Evolutionary conservation across 2,888 invertebrate genomes (phyloP), one percentile per base, ranked within the genome.

Genomic region (Tenthredo distinguenda): DNA sequence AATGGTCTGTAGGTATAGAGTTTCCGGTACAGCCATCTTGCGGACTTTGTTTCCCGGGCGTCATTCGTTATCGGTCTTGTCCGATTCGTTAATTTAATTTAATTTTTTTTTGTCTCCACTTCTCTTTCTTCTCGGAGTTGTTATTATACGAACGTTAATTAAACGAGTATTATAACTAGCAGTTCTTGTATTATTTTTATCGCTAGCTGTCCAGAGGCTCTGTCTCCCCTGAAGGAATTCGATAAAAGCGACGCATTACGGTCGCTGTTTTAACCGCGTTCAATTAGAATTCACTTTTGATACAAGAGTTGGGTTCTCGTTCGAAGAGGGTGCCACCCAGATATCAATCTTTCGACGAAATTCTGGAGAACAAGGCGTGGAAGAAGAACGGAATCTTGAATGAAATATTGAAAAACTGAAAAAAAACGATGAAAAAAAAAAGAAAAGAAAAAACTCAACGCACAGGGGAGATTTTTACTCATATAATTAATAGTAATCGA

Each of bases 161-260:
- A 82, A 87, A 85, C 84, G 84, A 87, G 72, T 82, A 84, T 77
- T 81, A 84, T 62, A 43, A 3, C 12, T 12, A 34, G 43, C 37
- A 84, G 68, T 84, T 82, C 84, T 85, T 15, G 40, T 21, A 62
- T 86, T 47, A 87, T 82, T 86, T 86, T 87, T 87, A 87, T 87
- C 87, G 86, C 86, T 47, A 81, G 12, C 62, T 81, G 79, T 81
- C 77, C 18, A 6, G n/a, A 31, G 12, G 21, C 31, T 43, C 77
- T 77, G 50, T 81, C 62, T 40, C 58, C 62, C 40, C 5, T 21
- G 7, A 4, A 18, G 37, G n/a, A 18, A 50, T 26, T 81, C 40
- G 37, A 81, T 58, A 21, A 62, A 40, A 34, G 37, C 31, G 79
- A 58, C 58, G 62, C 37, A 31, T 43, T 31, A 34, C 50, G 21